Percentiles rank a stretch among this genome's conserved stretches.
Conservation (phyloP, 2,888 invertebrate genomes). For the Ectemnius lituratus region DNA sequence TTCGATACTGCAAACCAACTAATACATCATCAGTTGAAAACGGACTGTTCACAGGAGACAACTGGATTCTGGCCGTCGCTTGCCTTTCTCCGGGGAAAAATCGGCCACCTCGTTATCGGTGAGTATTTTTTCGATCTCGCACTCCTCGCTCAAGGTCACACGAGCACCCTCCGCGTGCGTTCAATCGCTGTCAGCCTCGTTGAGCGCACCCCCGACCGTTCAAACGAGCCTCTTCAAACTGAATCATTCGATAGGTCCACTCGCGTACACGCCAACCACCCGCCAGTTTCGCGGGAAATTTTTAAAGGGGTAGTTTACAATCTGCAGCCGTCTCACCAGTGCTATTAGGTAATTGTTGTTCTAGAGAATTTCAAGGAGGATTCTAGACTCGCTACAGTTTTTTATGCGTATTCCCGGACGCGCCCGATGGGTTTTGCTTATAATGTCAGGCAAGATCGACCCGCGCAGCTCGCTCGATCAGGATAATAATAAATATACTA, state of each 20-base stretch:
- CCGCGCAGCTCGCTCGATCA: too few relatives aligned
- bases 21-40: slow-evolving; percentile 8
- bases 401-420: neutral
- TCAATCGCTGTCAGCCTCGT: slow-evolving; percentile 2
- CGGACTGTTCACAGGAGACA: neutral
- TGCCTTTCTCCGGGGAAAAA: neutral
- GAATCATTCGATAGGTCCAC: slow-evolving; percentile 34
- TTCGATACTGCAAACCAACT: slow-evolving; percentile 25
- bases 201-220: slow-evolving; percentile 12
- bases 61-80: neutral
- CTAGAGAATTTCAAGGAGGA: too few relatives aligned
- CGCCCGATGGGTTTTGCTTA: neutral
- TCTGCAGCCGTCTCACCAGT: too few relatives aligned
- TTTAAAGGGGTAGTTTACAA: slow-evolving; percentile 24
- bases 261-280: slow-evolving; percentile 19
- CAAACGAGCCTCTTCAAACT: slow-evolving; percentile 30
- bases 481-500: neutral
- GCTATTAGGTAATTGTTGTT: too few relatives aligned
- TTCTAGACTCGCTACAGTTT: neutral
- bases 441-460: neutral
- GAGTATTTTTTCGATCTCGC: neutral
- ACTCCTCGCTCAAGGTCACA: neutral
- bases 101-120: neutral
- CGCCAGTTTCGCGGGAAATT: slow-evolving; percentile 44
- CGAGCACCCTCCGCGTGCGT: neutral